These are phyloP conservation scores for Oligia latruncula DNA, from an alignment of 2,888 invertebrate species.

Conservation along the genomic window DNA sequence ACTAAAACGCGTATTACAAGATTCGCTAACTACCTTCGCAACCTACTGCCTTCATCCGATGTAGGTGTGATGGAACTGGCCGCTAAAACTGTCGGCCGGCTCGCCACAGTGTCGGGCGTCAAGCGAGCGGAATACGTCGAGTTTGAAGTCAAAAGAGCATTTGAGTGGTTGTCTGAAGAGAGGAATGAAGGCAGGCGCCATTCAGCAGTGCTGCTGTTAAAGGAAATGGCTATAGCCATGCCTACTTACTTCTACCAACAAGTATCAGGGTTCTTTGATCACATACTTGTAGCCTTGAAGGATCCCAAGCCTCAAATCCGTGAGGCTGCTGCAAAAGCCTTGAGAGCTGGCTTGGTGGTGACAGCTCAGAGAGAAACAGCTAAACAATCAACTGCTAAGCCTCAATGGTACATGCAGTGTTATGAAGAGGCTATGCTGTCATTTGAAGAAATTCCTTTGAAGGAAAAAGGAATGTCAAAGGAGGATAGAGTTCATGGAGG, in stretches of 20 bases:
- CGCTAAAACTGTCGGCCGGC: slow-evolving; percentile 97
- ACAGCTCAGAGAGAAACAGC: slow-evolving; percentile 99
- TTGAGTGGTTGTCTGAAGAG: slow-evolving; percentile 98
- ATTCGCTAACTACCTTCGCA: slow-evolving; percentile 97
- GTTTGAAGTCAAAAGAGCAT: slow-evolving; percentile 98
- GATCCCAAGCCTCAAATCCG: slow-evolving; percentile 97
- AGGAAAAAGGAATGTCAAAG: slow-evolving; percentile 94
- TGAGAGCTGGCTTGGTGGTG: slow-evolving; percentile 98
- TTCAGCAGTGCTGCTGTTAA: slow-evolving; percentile 97
- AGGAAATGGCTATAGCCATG: slow-evolving; percentile 98
- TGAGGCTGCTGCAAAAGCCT: slow-evolving; percentile 97
- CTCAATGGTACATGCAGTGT: slow-evolving; percentile 98
- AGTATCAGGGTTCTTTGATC: slow-evolving; percentile 97
- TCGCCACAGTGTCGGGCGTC: slow-evolving; percentile 97
- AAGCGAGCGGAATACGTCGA: slow-evolving; percentile 99
- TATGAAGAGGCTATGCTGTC: slow-evolving; percentile 96
- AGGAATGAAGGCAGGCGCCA: slow-evolving; percentile 97
- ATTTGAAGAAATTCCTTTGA: slow-evolving; percentile 92
- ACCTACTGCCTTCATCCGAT: slow-evolving; percentile 97
- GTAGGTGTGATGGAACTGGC: slow-evolving; percentile 98
- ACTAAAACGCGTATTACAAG: slow-evolving; percentile 96
- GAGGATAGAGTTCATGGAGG: slow-evolving; percentile 98
- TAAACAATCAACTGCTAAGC: slow-evolving; percentile 96
- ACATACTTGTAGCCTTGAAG: slow-evolving; percentile 97
- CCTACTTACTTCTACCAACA: slow-evolving; percentile 99